A percentile compares a stretch with the other conserved stretches of the same genome.
Evolutionary conservation across 2,113 vertebrate species (phyloP).

Genomic region (Takifugu bimaculatus): DNA sequence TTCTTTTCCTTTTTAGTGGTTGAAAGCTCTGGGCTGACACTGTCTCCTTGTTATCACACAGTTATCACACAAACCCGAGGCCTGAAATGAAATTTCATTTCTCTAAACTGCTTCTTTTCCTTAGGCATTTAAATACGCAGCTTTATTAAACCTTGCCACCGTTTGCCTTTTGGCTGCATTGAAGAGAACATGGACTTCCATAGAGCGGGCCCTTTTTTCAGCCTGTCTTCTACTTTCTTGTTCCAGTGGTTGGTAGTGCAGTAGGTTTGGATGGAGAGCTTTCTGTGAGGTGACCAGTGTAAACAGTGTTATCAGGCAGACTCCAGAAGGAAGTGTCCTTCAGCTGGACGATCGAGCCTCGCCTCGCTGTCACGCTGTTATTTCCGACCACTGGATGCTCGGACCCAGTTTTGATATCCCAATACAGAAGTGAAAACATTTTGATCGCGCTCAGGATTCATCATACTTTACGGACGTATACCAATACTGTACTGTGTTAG

Average conservation of each 20-base stretch:
- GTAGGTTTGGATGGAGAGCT: conserved; percentile 10
- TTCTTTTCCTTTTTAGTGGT: conserved; percentile 1
- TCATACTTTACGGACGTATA: too few relatives aligned
- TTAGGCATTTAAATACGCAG: not conserved
- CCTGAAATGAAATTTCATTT: conserved; percentile 19
- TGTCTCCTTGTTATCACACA: conserved; percentile 2
- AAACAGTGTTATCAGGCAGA: conserved; percentile 65
- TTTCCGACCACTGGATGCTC: conserved; percentile 40
- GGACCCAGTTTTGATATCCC: not conserved
- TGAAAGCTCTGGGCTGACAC: not conserved
- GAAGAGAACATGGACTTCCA: not conserved
- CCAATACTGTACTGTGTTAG: too few relatives aligned
- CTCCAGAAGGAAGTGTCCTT: conserved; percentile 67
- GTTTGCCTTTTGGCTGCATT: not conserved
- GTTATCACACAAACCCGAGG: conserved; percentile 1
- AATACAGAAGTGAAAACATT: too few relatives aligned
- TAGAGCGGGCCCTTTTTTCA: not conserved
- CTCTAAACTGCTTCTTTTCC: conserved; percentile 7
- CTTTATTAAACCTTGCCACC: not conserved
- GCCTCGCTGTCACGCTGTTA: conserved; percentile 33
- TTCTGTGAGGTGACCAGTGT: conserved; percentile 34
- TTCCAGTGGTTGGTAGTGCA: not conserved
- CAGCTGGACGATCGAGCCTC: conserved; percentile 49
- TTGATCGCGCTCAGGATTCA: too few relatives aligned
- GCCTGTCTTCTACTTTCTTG: not conserved